Conservation (phyloP, 2,797 vertebrate genomes). For the Sphaeramia orbicularis region DNA sequence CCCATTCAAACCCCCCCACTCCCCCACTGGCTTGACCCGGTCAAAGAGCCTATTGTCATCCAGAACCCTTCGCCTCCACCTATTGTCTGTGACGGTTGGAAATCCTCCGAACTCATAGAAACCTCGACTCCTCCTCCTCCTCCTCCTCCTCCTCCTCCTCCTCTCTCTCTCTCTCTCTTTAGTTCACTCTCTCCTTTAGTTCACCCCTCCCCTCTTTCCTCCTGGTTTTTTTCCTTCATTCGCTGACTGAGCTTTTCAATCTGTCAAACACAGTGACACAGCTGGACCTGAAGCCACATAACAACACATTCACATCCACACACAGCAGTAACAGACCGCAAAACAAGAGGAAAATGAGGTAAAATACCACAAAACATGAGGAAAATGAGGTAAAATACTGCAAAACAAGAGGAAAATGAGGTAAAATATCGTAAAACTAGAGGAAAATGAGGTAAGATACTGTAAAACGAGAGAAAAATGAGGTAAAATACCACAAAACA, state of each 20-base stretch:
- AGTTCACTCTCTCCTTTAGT: background rate
- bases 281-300: slow-evolving; percentile 46
- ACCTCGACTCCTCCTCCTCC: slow-evolving; percentile 73
- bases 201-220: background rate
- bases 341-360: background rate
- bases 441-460: too few relatives aligned
- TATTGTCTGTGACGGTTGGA: slow-evolving; percentile 81
- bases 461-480: too few relatives aligned
- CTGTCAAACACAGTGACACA: slow-evolving; percentile 55
- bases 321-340: too few relatives aligned
- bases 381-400: too few relatives aligned
- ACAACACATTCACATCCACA: slow-evolving; percentile 8
- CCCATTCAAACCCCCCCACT: background rate
- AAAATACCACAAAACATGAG: background rate
- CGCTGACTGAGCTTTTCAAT: slow-evolving; percentile 59
- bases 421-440: too few relatives aligned
- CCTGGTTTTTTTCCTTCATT: slow-evolving; percentile 34
- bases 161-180: slow-evolving; percentile 9
- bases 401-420: too few relatives aligned
- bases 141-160: slow-evolving; percentile 53
- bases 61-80: slow-evolving; percentile 70
- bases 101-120: slow-evolving; percentile 71
- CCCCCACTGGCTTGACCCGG: slow-evolving; percentile 61
- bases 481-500: too few relatives aligned
- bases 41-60: slow-evolving; percentile 86